Evolutionary conservation across 1,140 invertebrate species (phyloP).

Genomic region (Apis mellifera): Amel_HAv3.1 CM009934.2:10832001-10832500

Average conservation of each 20-base stretch:
- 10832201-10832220: not conserved
- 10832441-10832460: conserved; percentile 63
- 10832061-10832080: not conserved
- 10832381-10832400: conserved; percentile 38
- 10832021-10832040: too few species aligned
- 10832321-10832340: conserved; percentile 49
- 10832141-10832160: too few species aligned
- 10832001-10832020: too few species aligned
- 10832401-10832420: conserved; percentile 70
- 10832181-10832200: not conserved
- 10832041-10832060: not conserved
- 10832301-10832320: conserved; percentile 46
- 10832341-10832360: not conserved
- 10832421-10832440: conserved; percentile 70
- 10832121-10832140: not conserved
- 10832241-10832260: not conserved
- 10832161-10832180: not conserved
- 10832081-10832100: not conserved
- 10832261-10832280: not conserved
- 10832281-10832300: conserved; percentile 53
- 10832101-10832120: not conserved
- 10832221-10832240: not conserved
- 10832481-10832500: conserved; percentile 27
- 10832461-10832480: conserved; percentile 61
- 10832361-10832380: conserved; percentile 1